phyloP scores from a whole-genome alignment of 2,888 invertebrate species.

The Caenorhabditis uteleia region DNA sequence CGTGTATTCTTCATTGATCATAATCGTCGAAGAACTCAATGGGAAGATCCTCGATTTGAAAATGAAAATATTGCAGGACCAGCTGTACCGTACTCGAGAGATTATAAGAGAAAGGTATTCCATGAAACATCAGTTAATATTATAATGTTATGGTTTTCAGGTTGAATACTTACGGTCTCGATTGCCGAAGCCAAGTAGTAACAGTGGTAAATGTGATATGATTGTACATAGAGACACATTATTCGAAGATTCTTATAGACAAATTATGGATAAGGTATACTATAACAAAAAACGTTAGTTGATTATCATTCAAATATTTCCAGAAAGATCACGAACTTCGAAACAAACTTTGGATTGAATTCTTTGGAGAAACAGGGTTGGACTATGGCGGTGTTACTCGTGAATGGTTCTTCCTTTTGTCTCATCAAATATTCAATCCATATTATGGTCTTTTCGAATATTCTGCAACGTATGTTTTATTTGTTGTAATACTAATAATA shows the following conservation, averaged over 20 bases:
- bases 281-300: background rate
- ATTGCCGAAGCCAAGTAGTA: slow-evolving; percentile 91
- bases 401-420: slow-evolving; percentile 97
- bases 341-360: slow-evolving; percentile 98
- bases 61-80: slow-evolving; percentile 85
- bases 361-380: slow-evolving; percentile 81
- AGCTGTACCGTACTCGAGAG: slow-evolving; percentile 95
- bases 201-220: slow-evolving; percentile 96
- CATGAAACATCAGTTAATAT: slow-evolving; percentile 42
- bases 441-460: slow-evolving; percentile 99
- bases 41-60: slow-evolving; percentile 97
- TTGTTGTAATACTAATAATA: background rate
- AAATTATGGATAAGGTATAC: slow-evolving; percentile 82
- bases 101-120: slow-evolving; percentile 99
- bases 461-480: slow-evolving; percentile 85
- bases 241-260: slow-evolving; percentile 93
- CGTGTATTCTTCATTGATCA: slow-evolving; percentile 98
- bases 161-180: slow-evolving; percentile 86
- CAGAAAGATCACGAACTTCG: slow-evolving; percentile 83
- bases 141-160: slow-evolving; percentile 8
- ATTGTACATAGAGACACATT: slow-evolving; percentile 86
- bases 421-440: slow-evolving; percentile 99
- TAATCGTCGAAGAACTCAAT: slow-evolving; percentile 86
- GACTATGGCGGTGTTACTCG: slow-evolving; percentile 72
- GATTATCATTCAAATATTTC: no score